Conservation (phyloP, 37 sponge, comb jelly and placozoan genomes). For the Crambe crambe region DNA sequence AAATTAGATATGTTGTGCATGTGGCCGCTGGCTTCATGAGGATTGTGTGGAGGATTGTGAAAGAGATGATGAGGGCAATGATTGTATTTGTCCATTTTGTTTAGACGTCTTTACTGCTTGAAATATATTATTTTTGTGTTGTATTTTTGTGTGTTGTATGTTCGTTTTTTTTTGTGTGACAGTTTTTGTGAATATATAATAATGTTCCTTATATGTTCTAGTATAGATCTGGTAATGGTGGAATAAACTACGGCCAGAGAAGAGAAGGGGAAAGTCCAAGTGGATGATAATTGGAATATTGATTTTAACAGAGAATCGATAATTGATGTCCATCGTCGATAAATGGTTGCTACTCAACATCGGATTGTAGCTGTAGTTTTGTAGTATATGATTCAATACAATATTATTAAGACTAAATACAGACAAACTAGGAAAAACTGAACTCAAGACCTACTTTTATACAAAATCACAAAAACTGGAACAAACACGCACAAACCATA, state of each 20-base stretch:
- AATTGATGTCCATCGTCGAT: neutral
- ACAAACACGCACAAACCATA: too few species aligned
- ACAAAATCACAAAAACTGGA: too few species aligned
- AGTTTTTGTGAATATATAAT: too few species aligned
- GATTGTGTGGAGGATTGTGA: constrained; percentile 29
- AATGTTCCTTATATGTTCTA: too few species aligned
- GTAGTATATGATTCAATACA: too few species aligned
- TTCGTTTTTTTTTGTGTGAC: neutral
- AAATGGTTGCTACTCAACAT: neutral
- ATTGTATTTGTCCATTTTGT: neutral
- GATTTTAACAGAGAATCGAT: neutral
- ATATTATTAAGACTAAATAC: too few species aligned
- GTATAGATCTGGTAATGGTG: too few species aligned
- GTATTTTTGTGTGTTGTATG: too few species aligned
- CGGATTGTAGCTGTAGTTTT: neutral
- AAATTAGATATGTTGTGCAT: constrained; percentile 36
- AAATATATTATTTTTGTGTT: too few species aligned
- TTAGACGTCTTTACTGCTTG: neutral
- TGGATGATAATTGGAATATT: neutral
- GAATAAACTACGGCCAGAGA: too few species aligned
- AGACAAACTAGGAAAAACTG: too few species aligned
- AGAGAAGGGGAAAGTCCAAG: neutral
- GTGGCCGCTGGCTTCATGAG: constrained; percentile 47
- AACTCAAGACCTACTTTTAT: too few species aligned
- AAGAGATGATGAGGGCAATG: constrained; percentile 13